Conservation (phyloP, 1,140 invertebrate genomes). For the Lucilia sericata region DNA sequence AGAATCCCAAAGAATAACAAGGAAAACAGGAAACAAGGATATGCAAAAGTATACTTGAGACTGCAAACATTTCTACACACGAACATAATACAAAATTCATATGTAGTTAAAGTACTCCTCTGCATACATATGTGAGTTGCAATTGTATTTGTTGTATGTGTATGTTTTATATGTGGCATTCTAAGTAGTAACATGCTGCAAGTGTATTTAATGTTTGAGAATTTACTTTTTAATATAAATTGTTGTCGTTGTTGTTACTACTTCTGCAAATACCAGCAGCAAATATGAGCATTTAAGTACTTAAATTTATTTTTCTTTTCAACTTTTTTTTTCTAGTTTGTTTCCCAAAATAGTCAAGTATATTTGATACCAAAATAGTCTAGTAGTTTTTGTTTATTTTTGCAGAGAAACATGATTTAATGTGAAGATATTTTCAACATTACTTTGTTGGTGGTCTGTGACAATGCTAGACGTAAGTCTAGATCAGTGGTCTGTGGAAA, state of each 20-base stretch:
- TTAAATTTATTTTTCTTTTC: not conserved
- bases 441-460: not conserved
- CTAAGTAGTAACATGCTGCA: too few species aligned
- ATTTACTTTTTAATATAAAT: not conserved
- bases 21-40: not conserved
- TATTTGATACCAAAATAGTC: not conserved
- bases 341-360: not conserved
- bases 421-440: not conserved
- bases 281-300: not conserved
- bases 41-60: slow-evolving; percentile 18
- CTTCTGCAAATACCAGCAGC: not conserved
- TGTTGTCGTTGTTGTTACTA: not conserved
- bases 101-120: not conserved
- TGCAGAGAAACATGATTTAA: not conserved
- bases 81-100: not conserved
- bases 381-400: not conserved
- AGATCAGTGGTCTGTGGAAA: too few species aligned
- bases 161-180: not conserved
- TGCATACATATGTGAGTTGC: not conserved
- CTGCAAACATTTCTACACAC: not conserved
- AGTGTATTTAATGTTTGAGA: not conserved
- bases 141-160: not conserved
- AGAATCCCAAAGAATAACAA: not conserved
- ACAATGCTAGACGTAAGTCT: too few species aligned
- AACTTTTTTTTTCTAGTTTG: too few species aligned